These are phyloP conservation scores for Apostichopus japonicus DNA, from an alignment of 35 echinoderm and acorn worm species.

Conservation along the genomic window DNA sequence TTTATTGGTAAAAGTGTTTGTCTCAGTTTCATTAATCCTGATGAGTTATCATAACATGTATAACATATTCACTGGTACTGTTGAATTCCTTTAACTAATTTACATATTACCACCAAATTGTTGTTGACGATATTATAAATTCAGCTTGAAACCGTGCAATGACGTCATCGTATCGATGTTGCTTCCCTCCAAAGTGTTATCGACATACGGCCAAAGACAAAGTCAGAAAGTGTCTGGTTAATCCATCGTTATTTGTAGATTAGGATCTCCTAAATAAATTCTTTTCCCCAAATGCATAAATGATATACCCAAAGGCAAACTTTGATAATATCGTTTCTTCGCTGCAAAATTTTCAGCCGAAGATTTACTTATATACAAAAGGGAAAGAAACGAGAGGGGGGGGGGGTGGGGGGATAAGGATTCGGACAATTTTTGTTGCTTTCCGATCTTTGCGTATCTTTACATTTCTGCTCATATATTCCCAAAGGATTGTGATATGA, in stretches of 20 bases:
- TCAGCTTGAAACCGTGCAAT: neutral
- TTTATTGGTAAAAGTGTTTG: too few species aligned
- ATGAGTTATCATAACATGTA: too few species aligned
- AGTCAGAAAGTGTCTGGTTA: neutral
- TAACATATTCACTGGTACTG: too few species aligned
- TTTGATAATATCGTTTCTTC: conserved; percentile 14
- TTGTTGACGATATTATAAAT: too few species aligned
- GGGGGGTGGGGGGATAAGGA: neutral
- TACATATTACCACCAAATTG: too few species aligned
- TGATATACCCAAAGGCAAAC: conserved; percentile 5
- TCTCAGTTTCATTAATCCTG: too few species aligned
- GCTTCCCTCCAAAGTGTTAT: neutral
- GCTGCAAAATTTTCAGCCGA: neutral
- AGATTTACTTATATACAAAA: neutral
- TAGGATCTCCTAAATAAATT: conserved; percentile 15
- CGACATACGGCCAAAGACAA: neutral
- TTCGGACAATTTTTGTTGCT: neutral
- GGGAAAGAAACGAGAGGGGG: neutral
- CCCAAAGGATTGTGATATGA: neutral
- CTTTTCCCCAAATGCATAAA: conserved; percentile 23
- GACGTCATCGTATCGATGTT: neutral
- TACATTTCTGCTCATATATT: neutral
- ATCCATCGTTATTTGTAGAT: conserved; percentile 13
- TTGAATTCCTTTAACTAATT: too few species aligned
- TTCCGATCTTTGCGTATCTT: neutral